phyloP scores from a whole-genome alignment of 2,113 vertebrate genomes.

The Seriola aureovittata region DNA sequence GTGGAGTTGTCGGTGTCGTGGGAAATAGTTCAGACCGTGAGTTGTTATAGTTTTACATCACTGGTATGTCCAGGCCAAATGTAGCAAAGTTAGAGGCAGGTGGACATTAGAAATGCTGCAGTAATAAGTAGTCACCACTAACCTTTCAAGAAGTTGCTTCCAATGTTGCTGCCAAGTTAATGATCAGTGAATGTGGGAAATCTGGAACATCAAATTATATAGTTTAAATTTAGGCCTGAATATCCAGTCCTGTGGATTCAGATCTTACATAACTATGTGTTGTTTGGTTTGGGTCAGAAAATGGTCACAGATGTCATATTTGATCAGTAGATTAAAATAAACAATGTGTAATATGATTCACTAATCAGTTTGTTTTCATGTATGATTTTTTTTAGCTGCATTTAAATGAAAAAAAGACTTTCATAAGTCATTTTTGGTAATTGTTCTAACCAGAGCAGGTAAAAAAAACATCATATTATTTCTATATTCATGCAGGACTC shows the following conservation, averaged over 20 bases:
- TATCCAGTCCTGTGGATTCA: not conserved
- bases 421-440: not conserved
- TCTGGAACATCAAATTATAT: not conserved
- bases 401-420: not conserved
- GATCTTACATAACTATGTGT: not conserved
- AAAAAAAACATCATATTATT: not conserved
- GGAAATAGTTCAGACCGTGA: slow-evolving; percentile 2
- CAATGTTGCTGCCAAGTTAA: not conserved
- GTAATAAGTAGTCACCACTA: not conserved
- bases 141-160: not conserved
- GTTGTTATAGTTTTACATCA: slow-evolving; percentile 5
- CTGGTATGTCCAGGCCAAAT: not conserved
- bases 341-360: not conserved
- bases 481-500: not conserved
- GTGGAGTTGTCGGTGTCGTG: slow-evolving; percentile 8
- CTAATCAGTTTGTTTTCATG: not conserved
- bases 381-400: not conserved
- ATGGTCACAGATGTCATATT: not conserved
- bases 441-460: not conserved
- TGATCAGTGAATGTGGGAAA: too few relatives aligned
- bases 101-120: not conserved
- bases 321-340: not conserved
- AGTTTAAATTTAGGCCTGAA: not conserved
- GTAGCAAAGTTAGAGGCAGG: not conserved
- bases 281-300: not conserved